A percentile compares a stretch with the other conserved stretches of the same genome.
Evolutionary conservation across 2,888 invertebrate species (phyloP).

Genomic region (Macaria notata): DNA sequence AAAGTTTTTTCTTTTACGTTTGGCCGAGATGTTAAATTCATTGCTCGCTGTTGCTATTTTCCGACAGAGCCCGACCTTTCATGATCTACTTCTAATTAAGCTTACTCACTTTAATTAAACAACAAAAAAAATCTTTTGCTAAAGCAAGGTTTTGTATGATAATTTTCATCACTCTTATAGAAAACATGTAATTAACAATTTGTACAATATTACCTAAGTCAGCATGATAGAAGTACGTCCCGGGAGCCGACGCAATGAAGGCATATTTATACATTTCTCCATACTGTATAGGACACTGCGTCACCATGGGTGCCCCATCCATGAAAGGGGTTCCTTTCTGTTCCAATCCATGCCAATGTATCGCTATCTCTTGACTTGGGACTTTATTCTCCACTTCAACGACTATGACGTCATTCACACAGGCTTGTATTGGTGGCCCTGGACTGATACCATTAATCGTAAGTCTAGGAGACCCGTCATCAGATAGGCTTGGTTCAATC

Average conservation of each 20-base stretch:
- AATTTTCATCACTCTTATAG: no score
- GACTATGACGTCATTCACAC: conserved; percentile 87
- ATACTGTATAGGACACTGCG: conserved; percentile 88
- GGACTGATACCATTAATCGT: conserved; percentile 67
- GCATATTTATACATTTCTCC: conserved; percentile 87
- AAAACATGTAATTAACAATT: no score
- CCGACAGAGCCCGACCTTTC: no score
- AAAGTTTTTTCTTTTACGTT: no score
- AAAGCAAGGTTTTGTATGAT: no score
- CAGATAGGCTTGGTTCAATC: conserved; percentile 57
- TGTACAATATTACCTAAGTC: conserved; percentile 75
- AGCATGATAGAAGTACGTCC: conserved; percentile 89
- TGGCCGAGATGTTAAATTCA: no score
- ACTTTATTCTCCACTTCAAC: conserved; percentile 88
- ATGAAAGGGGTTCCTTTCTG: conserved; percentile 86
- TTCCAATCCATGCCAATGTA: conserved; percentile 90
- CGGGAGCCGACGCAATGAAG: conserved; percentile 85
- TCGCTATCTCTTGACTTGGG: conserved; percentile 84
- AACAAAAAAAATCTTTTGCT: no score
- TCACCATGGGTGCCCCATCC: conserved; percentile 90
- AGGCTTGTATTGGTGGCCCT: conserved; percentile 84
- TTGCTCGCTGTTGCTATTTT: no score
- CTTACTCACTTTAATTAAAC: no score
- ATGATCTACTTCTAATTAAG: no score
- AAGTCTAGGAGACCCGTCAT: conserved; percentile 56